Evolutionary conservation across 2,113 vertebrate genomes (phyloP).

Genomic region (Aptenodytes patagonicus): DNA sequence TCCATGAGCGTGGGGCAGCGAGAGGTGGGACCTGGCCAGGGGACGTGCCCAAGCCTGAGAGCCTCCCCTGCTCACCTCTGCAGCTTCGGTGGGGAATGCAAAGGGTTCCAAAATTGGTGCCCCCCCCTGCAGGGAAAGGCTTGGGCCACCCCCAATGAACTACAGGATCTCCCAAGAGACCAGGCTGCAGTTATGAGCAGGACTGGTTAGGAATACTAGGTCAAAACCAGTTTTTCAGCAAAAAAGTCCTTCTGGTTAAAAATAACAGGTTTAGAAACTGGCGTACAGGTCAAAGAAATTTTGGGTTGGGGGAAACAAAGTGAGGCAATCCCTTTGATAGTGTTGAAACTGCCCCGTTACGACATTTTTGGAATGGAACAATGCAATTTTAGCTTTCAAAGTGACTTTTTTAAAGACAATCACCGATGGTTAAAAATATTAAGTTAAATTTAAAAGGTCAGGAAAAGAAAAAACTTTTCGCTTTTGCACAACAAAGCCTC

Average conservation of each 20-base stretch:
- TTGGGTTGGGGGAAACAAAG: background rate
- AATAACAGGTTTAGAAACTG: background rate
- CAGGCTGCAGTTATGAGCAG: background rate
- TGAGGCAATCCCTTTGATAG: background rate
- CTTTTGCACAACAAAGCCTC: background rate
- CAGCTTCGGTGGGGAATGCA: background rate
- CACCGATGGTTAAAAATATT: background rate
- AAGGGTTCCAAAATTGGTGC: background rate
- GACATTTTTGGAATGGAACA: background rate
- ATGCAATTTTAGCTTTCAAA: background rate
- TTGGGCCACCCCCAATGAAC: background rate
- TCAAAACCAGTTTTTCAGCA: background rate
- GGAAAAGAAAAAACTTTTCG: background rate
- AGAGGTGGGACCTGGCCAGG: background rate
- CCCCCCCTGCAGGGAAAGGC: background rate
- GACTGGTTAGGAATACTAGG: background rate
- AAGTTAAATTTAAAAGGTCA: conserved; percentile 19
- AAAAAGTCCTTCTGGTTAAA: background rate
- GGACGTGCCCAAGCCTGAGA: rapidly evolving
- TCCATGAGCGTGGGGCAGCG: rapidly evolving
- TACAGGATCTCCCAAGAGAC: background rate
- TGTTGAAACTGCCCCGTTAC: background rate
- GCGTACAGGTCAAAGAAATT: background rate
- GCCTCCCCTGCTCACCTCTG: background rate
- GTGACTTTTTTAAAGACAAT: background rate